A percentile compares a stretch with the other conserved stretches of the same genome.
These are phyloP conservation scores for Tachysurus fulvidraco DNA, from an alignment of 2,113 vertebrate genomes.

Conservation along the genomic window DNA sequence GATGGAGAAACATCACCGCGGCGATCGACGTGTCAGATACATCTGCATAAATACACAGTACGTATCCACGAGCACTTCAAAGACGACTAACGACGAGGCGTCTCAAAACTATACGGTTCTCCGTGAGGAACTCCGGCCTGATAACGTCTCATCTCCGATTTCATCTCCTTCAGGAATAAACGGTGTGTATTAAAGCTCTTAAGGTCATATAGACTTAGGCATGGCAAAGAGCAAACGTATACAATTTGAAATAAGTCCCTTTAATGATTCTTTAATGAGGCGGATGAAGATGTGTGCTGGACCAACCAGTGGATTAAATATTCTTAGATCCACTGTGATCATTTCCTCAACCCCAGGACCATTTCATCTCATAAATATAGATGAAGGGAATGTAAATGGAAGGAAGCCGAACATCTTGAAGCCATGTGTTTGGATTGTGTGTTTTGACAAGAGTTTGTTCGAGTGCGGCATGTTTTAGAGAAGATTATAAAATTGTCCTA, in stretches of 20 bases:
- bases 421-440: constrained; percentile 38
- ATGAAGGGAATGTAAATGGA: constrained; percentile 59
- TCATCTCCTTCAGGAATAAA: neutral
- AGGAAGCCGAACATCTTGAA: constrained; percentile 29
- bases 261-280: constrained; percentile 66
- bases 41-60: no score
- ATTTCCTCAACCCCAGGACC: constrained; percentile 58
- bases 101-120: neutral
- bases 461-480: neutral
- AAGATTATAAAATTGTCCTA: neutral
- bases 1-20: neutral
- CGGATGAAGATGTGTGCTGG: constrained; percentile 57
- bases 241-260: constrained; percentile 52
- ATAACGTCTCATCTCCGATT: neutral
- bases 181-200: neutral
- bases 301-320: constrained; percentile 30
- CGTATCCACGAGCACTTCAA: neutral
- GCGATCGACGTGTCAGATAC: no score
- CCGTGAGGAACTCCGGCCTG: neutral
- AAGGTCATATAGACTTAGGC: neutral
- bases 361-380: constrained; percentile 55
- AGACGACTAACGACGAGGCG: neutral
- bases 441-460: neutral
- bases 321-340: neutral
- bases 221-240: constrained; percentile 48